Evolutionary conservation across 2,888 invertebrate genomes (phyloP).

Genomic region (Tetheella fluctuosa): DNA sequence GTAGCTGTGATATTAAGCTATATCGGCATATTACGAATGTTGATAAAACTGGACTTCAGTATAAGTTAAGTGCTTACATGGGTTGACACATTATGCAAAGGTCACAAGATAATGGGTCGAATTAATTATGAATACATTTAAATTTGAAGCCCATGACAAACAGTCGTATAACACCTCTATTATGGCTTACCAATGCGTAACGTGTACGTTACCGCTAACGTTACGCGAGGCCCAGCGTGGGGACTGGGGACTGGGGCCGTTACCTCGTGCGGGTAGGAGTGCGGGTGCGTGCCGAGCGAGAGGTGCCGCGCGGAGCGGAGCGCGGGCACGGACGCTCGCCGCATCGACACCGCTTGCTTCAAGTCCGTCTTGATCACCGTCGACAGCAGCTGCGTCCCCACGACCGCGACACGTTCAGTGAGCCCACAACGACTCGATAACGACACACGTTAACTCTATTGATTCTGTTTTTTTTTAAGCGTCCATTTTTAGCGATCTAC

Average conservation of each 20-base stretch:
- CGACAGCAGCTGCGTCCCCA: conserved; percentile 87
- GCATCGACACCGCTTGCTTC: conserved; percentile 74
- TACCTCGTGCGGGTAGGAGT: conserved; percentile 73
- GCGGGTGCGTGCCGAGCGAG: conserved; percentile 74
- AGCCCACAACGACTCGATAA: conserved; percentile 32
- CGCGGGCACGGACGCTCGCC: conserved; percentile 77
- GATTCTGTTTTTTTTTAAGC: not conserved
- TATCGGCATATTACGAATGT: not conserved
- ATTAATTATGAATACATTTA: too few relatives aligned
- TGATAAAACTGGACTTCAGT: not conserved
- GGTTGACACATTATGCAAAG: too few relatives aligned
- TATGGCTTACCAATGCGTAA: not conserved
- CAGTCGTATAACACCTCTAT: not conserved
- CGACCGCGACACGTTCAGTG: conserved; percentile 46
- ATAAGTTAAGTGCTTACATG: not conserved
- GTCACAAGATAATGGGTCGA: too few relatives aligned
- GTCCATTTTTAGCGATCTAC: conserved; percentile 5
- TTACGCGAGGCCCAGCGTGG: conserved; percentile 5
- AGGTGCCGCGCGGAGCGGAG: conserved; percentile 64
- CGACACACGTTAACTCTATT: conserved; percentile 27
- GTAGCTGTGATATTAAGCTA: not conserved
- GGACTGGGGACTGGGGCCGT: too few relatives aligned
- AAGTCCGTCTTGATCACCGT: conserved; percentile 91
- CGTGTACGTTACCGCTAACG: not conserved
- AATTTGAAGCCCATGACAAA: conserved; percentile 12